phyloP scores from a whole-genome alignment of 2,797 vertebrate genomes.

The Hybognathus amarus region DNA sequence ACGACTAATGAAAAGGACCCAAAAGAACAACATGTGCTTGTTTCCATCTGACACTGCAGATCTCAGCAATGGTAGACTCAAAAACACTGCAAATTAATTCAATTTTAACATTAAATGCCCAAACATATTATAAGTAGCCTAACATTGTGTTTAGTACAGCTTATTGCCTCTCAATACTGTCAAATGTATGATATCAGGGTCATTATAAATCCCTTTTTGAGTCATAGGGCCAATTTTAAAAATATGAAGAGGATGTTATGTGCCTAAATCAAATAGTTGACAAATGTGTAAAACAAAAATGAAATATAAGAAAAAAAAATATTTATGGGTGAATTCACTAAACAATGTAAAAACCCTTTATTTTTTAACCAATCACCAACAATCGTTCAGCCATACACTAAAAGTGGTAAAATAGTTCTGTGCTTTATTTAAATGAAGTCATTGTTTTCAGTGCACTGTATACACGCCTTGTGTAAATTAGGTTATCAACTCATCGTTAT shows the following conservation, averaged over 20 bases:
- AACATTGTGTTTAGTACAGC: not conserved
- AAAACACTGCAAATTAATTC: constrained; percentile 5
- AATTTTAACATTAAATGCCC: not conserved
- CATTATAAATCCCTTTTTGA: not conserved
- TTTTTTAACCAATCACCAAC: not conserved
- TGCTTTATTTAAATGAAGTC: not conserved
- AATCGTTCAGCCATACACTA: not conserved
- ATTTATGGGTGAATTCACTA: constrained; percentile 10
- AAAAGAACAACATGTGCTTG: constrained; percentile 30
- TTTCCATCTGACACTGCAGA: constrained; percentile 2
- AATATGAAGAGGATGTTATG: not conserved
- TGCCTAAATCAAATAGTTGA: constrained; percentile 18
- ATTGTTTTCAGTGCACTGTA: not conserved
- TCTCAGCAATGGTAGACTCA: not conserved
- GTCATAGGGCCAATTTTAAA: not conserved
- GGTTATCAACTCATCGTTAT: not conserved
- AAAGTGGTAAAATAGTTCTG: not conserved
- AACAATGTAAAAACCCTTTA: not conserved
- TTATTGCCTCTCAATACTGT: constrained; percentile 34
- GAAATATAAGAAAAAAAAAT: too few species aligned
- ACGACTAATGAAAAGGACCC: constrained; percentile 6
- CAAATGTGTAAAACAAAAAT: not conserved
- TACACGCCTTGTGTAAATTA: not conserved
- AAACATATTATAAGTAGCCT: not conserved
- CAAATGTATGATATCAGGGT: not conserved